Evolutionary conservation across 2,888 invertebrate genomes (phyloP), one percentile per base, ranked within the genome.

Genomic region (Alloscopus bannaensis): DNA sequence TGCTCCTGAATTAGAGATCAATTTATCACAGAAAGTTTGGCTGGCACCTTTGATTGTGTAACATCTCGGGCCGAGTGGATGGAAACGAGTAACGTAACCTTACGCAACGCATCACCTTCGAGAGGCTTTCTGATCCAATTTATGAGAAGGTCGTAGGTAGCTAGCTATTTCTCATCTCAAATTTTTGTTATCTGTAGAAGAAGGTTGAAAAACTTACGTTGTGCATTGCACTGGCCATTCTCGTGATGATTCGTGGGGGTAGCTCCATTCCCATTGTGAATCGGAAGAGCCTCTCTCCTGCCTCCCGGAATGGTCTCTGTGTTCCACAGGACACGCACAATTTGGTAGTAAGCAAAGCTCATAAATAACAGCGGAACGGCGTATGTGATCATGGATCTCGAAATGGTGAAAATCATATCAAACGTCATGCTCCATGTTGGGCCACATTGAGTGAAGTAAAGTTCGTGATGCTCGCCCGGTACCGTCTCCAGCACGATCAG

Each of bases 281-380:
- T 45, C 8, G 60, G 20, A 40, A 77, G 45, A 24, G 73, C 65
- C 47, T 68, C 69, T 62, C 81, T 57, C 36, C 79, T 64, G 13
- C 52, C 81, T 2, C 94, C 94, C 0, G 94, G 94, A 75, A 94
- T 93, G 87, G 92, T 93, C 87, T 93, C 93, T 0, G 93, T 94
- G 81, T 91, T 91, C 95, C 95, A 95, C 18, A 96, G 90, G 1
- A 95, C 95, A 45, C 92, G 89, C 66, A 94, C 93, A 76, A 96
- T 96, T 88, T 95, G 94, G 87, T 92, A 92, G 89, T 96, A 96
- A 0, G 95, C 93, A 81, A 94, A 90, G 86, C 92, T 93, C 94
- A 96, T 96, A 88, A 96, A 92, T 3, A 92, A 87, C 29, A 96
- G 89, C 0, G 97, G 97, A 16, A 94, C 90, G 81, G 93, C 91